Conservation (phyloP, 2,888 invertebrate species). For the Ophion ellenae region DNA sequence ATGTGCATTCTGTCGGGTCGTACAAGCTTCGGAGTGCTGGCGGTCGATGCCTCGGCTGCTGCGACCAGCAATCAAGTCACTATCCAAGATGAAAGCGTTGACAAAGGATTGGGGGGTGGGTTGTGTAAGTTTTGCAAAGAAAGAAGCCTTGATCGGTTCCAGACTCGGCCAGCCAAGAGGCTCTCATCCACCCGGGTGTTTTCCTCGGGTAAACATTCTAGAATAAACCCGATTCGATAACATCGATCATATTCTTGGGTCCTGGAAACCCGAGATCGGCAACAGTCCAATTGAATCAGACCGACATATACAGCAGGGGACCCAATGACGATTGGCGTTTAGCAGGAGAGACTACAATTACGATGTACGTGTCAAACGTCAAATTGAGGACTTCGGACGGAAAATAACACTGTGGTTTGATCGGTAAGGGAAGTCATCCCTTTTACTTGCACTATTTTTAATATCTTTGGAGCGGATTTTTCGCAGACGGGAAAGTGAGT, state of each 20-base stretch:
- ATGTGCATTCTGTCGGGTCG: neutral
- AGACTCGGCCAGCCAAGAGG: constrained; percentile 2
- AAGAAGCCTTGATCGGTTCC: neutral
- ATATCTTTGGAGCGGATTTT: neutral
- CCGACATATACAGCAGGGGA: neutral
- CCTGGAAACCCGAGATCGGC: constrained; percentile 2
- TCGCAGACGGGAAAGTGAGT: neutral
- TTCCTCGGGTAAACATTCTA: constrained; percentile 40
- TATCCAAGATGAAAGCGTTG: neutral
- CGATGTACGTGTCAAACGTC: neutral
- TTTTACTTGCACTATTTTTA: constrained; percentile 11
- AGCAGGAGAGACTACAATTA: neutral
- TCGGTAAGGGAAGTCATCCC: neutral
- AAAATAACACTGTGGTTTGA: neutral
- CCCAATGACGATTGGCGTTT: constrained; percentile 13
- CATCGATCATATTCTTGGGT: constrained; percentile 18
- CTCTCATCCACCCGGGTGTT: constrained; percentile 27
- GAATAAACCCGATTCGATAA: constrained; percentile 2
- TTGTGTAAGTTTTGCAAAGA: constrained; percentile 25
- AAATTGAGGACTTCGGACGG: neutral
- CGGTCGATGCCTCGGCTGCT: neutral
- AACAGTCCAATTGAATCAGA: constrained; percentile 13
- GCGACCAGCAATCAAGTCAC: constrained; percentile 37
- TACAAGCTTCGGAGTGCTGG: neutral
- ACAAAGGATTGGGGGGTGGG: constrained; percentile 1